Conservation (phyloP, 2,113 vertebrate genomes). For the Cyanocitta stelleri region DNA sequence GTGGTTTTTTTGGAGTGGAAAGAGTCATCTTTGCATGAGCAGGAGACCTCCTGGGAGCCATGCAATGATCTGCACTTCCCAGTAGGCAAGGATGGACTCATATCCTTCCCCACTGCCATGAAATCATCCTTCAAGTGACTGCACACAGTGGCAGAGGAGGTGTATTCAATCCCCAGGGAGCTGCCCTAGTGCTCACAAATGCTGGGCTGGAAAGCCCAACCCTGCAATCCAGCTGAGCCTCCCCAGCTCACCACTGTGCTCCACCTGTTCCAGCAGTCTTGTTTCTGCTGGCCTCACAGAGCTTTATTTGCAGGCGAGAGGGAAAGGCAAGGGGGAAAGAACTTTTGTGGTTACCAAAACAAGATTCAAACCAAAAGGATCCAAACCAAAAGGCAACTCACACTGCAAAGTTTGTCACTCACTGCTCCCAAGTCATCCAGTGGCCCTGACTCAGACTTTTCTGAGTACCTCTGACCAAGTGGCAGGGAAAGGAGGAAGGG, state of each 20-base stretch:
- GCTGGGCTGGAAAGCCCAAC: neutral
- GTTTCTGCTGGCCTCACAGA: neutral
- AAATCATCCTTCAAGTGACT: neutral
- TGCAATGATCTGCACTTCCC: neutral
- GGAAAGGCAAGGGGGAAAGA: neutral
- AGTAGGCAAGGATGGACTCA: neutral
- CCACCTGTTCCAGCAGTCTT: neutral
- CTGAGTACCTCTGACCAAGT: neutral
- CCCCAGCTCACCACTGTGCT: neutral
- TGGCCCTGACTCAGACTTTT: neutral
- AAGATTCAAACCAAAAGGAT: neutral
- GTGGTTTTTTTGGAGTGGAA: neutral
- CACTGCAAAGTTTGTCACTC: neutral
- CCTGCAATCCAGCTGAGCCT: neutral
- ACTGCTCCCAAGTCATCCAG: neutral
- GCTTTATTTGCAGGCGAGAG: neutral
- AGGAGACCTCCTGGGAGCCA: neutral
- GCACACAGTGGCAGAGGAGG: neutral
- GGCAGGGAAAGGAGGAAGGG: neutral
- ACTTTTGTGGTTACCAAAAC: neutral
- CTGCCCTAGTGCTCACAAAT: neutral
- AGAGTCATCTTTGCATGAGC: neutral
- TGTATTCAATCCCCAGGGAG: neutral
- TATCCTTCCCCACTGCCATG: neutral
- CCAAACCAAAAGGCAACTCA: neutral